Conservation (phyloP, 2,797 vertebrate species). For the Periophthalmus magnuspinnatus region DNA sequence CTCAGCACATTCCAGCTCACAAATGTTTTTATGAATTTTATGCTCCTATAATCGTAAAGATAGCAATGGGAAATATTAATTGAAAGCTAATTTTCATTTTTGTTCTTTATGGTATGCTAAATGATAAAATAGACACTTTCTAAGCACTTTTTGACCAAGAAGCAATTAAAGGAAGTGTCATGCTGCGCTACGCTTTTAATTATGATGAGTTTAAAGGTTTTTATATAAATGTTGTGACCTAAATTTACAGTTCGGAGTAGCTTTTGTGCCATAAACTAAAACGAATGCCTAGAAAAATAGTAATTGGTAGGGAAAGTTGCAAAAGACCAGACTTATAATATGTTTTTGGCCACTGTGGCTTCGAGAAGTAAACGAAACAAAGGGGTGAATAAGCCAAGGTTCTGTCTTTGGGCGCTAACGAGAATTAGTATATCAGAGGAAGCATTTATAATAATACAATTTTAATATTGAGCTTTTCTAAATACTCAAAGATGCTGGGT, state of each 20-base stretch:
- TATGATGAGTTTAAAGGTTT: slow-evolving; percentile 55
- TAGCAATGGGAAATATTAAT: slow-evolving; percentile 69
- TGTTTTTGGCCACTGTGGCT: too few relatives aligned
- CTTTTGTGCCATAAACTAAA: neutral
- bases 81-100: slow-evolving; percentile 68
- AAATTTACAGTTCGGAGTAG: slow-evolving; percentile 51
- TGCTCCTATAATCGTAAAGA: slow-evolving; percentile 41
- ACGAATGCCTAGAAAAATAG: neutral
- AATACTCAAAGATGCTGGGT: too few relatives aligned
- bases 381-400: too few relatives aligned
- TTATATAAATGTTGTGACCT: slow-evolving; percentile 61
- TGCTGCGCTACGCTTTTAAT: slow-evolving; percentile 53
- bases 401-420: too few relatives aligned
- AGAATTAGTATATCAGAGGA: too few relatives aligned
- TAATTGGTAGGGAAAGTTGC: neutral
- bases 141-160: slow-evolving; percentile 68
- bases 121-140: slow-evolving; percentile 73
- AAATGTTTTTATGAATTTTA: slow-evolving; percentile 61
- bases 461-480: too few relatives aligned
- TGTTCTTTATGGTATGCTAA: slow-evolving; percentile 63
- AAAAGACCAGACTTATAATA: neutral
- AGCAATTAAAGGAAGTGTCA: slow-evolving; percentile 56
- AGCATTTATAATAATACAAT: too few relatives aligned
- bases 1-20: slow-evolving; percentile 74
- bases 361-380: too few relatives aligned